phyloP scores from a whole-genome alignment of 2,797 vertebrate species.

The Squalus acanthias region DNA sequence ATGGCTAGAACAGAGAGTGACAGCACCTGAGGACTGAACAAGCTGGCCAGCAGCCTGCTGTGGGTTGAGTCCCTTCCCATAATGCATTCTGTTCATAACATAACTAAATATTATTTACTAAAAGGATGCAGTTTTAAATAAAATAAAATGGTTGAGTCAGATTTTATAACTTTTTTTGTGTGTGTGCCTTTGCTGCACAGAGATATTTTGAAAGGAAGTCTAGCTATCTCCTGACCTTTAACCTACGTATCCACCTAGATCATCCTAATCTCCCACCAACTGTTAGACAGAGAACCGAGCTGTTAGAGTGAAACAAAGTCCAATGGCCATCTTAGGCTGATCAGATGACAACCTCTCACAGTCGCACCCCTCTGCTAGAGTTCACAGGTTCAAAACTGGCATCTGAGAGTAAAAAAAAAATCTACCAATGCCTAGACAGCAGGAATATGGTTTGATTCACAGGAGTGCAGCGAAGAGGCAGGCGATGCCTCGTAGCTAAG shows the following conservation, averaged over 20 bases:
- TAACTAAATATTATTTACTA: slow-evolving; percentile 24
- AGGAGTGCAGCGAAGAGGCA: neutral
- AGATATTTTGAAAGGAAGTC: slow-evolving; percentile 49
- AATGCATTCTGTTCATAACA: slow-evolving; percentile 50
- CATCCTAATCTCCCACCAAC: slow-evolving; percentile 86
- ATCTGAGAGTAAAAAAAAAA: slow-evolving; percentile 27
- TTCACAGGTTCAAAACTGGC: slow-evolving; percentile 64
- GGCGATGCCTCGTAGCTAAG: slow-evolving; percentile 8
- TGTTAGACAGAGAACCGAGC: slow-evolving; percentile 72
- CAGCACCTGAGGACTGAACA: slow-evolving; percentile 77
- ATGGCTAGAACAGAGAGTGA: slow-evolving; percentile 80
- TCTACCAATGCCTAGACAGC: slow-evolving; percentile 35
- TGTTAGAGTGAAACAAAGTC: slow-evolving; percentile 64
- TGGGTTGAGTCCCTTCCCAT: slow-evolving; percentile 70
- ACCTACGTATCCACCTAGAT: slow-evolving; percentile 64
- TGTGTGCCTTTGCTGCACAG: neutral
- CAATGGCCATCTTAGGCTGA: slow-evolving; percentile 60
- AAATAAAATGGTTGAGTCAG: neutral
- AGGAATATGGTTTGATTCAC: slow-evolving; percentile 38
- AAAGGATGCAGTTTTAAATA: neutral
- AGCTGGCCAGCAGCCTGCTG: slow-evolving; percentile 74
- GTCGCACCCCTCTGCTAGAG: slow-evolving; percentile 60
- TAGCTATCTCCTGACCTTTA: slow-evolving; percentile 71
- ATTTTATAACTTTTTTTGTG: neutral
- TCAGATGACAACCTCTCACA: slow-evolving; percentile 61